Evolutionary conservation across 2,797 vertebrate species (phyloP).

Genomic region (Prionace glauca): DNA sequence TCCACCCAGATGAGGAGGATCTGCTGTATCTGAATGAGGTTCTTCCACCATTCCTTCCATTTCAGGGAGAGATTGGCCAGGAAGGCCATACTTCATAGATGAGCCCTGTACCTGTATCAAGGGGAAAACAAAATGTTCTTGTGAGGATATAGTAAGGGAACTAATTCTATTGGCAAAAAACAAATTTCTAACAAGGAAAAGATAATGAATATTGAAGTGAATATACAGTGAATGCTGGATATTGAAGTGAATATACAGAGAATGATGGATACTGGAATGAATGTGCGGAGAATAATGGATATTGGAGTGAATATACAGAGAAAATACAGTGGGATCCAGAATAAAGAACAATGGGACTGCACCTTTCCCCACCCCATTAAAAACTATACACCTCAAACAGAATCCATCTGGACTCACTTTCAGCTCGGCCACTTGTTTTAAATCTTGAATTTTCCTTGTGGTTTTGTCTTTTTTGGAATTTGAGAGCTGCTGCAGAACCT

Average conservation of each 20-base stretch:
- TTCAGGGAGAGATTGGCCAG: conserved; percentile 42
- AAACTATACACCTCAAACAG: neutral
- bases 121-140: neutral
- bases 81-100: conserved; percentile 49
- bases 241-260: neutral
- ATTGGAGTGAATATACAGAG: neutral
- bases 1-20: conserved; percentile 24
- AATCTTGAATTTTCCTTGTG: conserved; percentile 52
- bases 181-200: no score
- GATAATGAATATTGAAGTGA: neutral
- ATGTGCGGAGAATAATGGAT: neutral
- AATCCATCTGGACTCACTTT: conserved; percentile 49
- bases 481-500: conserved; percentile 56
- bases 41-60: conserved; percentile 43
- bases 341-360: neutral
- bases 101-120: neutral
- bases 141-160: neutral
- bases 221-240: neutral
- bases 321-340: neutral
- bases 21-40: conserved; percentile 42
- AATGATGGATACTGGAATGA: neutral
- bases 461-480: conserved; percentile 50
- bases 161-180: neutral
- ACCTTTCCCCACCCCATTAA: neutral
- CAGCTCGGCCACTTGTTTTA: conserved; percentile 53